Evolutionary conservation across 2,113 vertebrate species (phyloP), one percentile per base, ranked within the genome.

Genomic region (Parus major): DNA sequence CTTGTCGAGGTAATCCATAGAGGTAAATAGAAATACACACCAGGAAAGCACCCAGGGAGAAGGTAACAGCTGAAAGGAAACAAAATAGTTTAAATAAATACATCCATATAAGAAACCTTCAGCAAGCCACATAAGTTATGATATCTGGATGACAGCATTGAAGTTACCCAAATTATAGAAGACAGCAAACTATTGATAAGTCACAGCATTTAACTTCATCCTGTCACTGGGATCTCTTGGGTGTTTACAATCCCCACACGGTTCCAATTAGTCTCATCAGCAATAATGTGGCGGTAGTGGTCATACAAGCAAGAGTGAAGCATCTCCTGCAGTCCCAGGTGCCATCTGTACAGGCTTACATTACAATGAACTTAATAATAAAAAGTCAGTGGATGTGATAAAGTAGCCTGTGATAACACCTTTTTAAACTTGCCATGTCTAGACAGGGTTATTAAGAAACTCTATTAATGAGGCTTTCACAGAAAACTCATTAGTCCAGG

Each of bases 11-110:
- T 95, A 99, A 98, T 84, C 99, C 99, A 25, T 99, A 99, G 68
- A 99, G 96, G 95, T 99, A 99, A 93, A 99, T 99, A 92, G 99
- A 99, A 94, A 99, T n/a, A 49, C 99, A 99, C 33, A 99, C 99
- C 18, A 99, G 97, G 87, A 98, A 15, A 24, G 99, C 95, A 57
- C 99, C 99, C 25, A 97, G 52, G 64, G 97, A 92, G 96, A 99
- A 99, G 3, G 97, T 98, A 52, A 97, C 20, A 20, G 99, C 99
- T 99, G 97, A 59, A 97, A 88, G 71, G n/a, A 90, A 33, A 97
- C 27, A 97, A 89, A 89, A 53, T 1, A 80, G 31, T 46, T 92
- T 88, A 42, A 47, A 31, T 64, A 33, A 78, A 80, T 44, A 76
- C 10, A 12, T 53, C n/a, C 1, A 1, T 25, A 1, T 18, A 60